phyloP scores from a whole-genome alignment of 2,797 vertebrate species.

The Macropodus opercularis region DNA sequence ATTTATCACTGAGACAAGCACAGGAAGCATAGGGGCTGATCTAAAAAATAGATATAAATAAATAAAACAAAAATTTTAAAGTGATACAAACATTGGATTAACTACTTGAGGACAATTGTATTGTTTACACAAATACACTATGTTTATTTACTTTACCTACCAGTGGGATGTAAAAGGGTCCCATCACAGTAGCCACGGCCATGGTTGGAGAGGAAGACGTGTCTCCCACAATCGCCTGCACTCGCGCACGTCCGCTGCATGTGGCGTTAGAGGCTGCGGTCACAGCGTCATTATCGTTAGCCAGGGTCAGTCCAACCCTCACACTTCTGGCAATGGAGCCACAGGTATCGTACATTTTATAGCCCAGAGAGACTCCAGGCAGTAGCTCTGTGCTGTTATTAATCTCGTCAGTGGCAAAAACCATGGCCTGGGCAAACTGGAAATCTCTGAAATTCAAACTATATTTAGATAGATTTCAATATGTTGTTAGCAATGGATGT shows the following conservation, averaged over 20 bases:
- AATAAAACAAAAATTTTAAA: no score
- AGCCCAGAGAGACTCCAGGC: slow-evolving; percentile 73
- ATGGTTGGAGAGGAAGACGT: slow-evolving; percentile 75
- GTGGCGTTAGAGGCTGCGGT: slow-evolving; percentile 2
- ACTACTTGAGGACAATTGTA: no score
- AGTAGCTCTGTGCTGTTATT: slow-evolving; percentile 77
- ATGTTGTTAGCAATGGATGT: no score
- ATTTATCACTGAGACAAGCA: no score
- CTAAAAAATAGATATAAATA: slow-evolving; percentile 27
- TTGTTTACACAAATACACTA: no score
- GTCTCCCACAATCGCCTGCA: slow-evolving; percentile 77
- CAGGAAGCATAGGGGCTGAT: slow-evolving; percentile 79
- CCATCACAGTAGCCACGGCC: slow-evolving; percentile 53
- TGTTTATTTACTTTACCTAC: no score
- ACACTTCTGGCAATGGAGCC: slow-evolving; percentile 68
- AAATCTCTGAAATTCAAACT: slow-evolving; percentile 79
- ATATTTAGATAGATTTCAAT: no score
- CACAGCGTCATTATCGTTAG: slow-evolving; percentile 58
- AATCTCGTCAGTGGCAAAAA: slow-evolving; percentile 80
- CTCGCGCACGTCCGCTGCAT: slow-evolving; percentile 66
- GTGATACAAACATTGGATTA: no score
- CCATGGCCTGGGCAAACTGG: slow-evolving; percentile 76
- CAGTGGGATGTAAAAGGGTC: slow-evolving; percentile 59
- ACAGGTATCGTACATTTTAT: slow-evolving; percentile 74
- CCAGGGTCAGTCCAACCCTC: slow-evolving; percentile 66